These are phyloP conservation scores for Platycnemis pennipes DNA, from an alignment of 2,888 invertebrate genomes.

Conservation along the genomic window DNA sequence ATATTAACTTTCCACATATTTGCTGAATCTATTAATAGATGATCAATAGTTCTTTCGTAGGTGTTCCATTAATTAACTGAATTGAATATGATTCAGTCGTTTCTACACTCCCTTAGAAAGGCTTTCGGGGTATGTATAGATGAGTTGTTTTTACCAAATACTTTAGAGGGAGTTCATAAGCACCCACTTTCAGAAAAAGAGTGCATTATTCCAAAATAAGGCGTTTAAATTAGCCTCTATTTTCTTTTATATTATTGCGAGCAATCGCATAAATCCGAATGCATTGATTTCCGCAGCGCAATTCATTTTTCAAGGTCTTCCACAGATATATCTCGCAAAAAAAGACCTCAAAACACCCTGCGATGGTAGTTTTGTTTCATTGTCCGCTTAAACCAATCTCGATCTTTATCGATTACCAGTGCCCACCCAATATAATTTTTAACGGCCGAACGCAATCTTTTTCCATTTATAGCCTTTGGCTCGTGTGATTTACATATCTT, in stretches of 20 bases:
- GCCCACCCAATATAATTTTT: neutral
- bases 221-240: too few species aligned
- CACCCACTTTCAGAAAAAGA: too few species aligned
- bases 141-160: too few species aligned
- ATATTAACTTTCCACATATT: too few species aligned
- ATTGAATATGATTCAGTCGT: too few species aligned
- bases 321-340: neutral
- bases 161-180: too few species aligned
- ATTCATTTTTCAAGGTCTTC: neutral
- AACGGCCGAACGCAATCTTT: neutral
- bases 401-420: neutral
- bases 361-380: neutral
- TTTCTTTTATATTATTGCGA: neutral
- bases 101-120: too few species aligned
- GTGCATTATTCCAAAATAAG: too few species aligned
- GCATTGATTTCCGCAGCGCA: neutral
- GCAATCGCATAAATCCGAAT: neutral
- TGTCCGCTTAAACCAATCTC: neutral
- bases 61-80: too few species aligned
- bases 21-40: too few species aligned
- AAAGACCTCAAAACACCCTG: neutral
- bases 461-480: neutral
- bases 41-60: too few species aligned
- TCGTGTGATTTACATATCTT: conserved; percentile 11
- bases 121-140: too few species aligned